phyloP scores from a whole-genome alignment of 2,888 invertebrate genomes.

The Agrochola litura region DNA sequence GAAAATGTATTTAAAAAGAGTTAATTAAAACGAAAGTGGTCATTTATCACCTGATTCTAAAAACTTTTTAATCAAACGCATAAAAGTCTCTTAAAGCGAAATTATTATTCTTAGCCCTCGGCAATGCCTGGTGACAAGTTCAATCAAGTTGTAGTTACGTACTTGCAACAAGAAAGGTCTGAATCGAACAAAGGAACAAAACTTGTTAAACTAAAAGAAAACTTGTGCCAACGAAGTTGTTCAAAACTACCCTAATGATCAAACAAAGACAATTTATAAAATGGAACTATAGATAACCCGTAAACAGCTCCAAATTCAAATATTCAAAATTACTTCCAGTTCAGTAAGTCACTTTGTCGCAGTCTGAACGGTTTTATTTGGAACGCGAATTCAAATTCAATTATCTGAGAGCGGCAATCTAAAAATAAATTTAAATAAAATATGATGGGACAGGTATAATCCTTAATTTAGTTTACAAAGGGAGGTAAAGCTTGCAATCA shows the following conservation, averaged over 20 bases:
- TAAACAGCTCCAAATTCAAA: slow-evolving; percentile 27
- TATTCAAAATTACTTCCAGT: slow-evolving; percentile 23
- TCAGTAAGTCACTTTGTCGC: not conserved
- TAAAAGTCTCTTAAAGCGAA: not conserved
- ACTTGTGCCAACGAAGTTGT: slow-evolving; percentile 1
- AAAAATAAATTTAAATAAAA: slow-evolving; percentile 26
- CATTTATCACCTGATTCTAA: slow-evolving; percentile 3
- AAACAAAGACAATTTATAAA: slow-evolving; percentile 15
- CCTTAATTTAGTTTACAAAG: slow-evolving; percentile 45
- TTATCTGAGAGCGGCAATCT: slow-evolving; percentile 11
- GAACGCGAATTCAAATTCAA: slow-evolving; percentile 29
- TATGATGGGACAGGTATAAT: slow-evolving; percentile 29
- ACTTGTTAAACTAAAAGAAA: slow-evolving; percentile 19
- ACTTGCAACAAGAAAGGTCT: not conserved
- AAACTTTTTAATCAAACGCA: slow-evolving; percentile 10
- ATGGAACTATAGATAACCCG: not conserved
- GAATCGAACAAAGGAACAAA: slow-evolving; percentile 5
- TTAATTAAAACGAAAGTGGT: not conserved
- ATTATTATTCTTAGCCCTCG: not conserved
- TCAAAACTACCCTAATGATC: slow-evolving; percentile 2
- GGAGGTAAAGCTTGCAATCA: slow-evolving; percentile 57
- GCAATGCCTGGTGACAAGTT: not conserved
- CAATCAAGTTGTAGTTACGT: not conserved
- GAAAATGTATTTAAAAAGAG: too few species aligned
- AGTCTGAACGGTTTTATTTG: slow-evolving; percentile 9